These are phyloP conservation scores for Xiphophorus maculatus DNA, from an alignment of 2,113 vertebrate species.

Conservation along the genomic window DNA sequence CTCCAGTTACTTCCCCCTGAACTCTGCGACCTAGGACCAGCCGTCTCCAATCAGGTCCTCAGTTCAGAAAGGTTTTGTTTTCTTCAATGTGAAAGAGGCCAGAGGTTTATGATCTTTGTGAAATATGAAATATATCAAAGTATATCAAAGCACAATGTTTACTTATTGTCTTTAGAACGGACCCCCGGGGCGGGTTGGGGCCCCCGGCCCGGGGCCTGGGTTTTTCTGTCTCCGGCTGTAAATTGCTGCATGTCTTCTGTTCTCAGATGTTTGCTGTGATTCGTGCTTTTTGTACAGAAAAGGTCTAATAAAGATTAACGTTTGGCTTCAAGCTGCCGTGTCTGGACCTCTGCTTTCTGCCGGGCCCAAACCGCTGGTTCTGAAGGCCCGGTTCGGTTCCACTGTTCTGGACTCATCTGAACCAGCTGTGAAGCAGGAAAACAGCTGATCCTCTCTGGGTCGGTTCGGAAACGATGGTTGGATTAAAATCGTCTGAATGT, in stretches of 20 bases:
- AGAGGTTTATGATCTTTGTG: conserved; percentile 80
- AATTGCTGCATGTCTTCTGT: conserved; percentile 80
- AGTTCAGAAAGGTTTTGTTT: conserved; percentile 67
- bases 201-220: background rate
- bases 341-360: background rate
- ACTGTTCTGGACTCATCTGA: too few species aligned
- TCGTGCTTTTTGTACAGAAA: conserved; percentile 86
- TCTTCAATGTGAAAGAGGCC: conserved; percentile 72
- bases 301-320: conserved; percentile 84
- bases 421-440: too few species aligned
- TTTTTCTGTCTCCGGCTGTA: conserved; percentile 77
- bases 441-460: too few species aligned
- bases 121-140: conserved; percentile 84
- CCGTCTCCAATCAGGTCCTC: conserved; percentile 35
- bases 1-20: background rate
- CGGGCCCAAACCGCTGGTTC: background rate
- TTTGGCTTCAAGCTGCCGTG: conserved; percentile 76
- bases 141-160: conserved; percentile 87
- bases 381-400: background rate
- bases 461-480: too few species aligned
- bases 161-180: conserved; percentile 75
- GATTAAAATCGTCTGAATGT: too few species aligned
- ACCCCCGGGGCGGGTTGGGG: conserved; percentile 10
- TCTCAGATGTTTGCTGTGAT: conserved; percentile 68
- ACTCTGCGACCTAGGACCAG: background rate